Percentiles rank a stretch among this genome's conserved stretches.
Conservation (phyloP, 2,888 invertebrate genomes). For the Blastobasis adustella region DNA sequence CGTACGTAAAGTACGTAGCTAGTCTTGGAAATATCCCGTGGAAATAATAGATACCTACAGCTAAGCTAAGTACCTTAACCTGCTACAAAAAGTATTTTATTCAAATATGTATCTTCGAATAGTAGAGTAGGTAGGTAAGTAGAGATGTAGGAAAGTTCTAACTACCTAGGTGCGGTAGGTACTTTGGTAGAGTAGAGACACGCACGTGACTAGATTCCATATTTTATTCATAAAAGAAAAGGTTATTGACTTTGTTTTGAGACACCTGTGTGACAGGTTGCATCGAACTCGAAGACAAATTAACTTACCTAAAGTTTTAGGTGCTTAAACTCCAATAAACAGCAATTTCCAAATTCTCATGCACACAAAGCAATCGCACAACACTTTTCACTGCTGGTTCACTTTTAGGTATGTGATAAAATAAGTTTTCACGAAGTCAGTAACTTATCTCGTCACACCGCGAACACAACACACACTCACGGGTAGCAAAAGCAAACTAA, state of each 20-base stretch:
- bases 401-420: constrained; percentile 39
- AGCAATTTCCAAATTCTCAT: constrained; percentile 23
- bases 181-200: no score
- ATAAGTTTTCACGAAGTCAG: constrained; percentile 61
- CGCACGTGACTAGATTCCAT: no score
- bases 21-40: no score
- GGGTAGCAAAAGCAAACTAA: constrained; percentile 51
- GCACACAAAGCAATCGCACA: constrained; percentile 34
- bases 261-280: constrained; percentile 73
- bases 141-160: no score
- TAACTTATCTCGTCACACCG: constrained; percentile 26
- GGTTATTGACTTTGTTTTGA: constrained; percentile 57
- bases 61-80: no score
- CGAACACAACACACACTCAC: constrained; percentile 29
- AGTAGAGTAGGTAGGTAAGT: no score
- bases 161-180: no score
- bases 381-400: constrained; percentile 33
- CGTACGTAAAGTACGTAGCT: no score
- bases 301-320: constrained; percentile 46
- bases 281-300: constrained; percentile 43
- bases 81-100: no score
- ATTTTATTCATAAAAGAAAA: constrained; percentile 37
- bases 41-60: no score
- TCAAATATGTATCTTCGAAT: no score
- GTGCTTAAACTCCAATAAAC: constrained; percentile 21